Conservation (phyloP, 2,888 invertebrate species). For the Dasysyrphus tricinctus region DNA sequence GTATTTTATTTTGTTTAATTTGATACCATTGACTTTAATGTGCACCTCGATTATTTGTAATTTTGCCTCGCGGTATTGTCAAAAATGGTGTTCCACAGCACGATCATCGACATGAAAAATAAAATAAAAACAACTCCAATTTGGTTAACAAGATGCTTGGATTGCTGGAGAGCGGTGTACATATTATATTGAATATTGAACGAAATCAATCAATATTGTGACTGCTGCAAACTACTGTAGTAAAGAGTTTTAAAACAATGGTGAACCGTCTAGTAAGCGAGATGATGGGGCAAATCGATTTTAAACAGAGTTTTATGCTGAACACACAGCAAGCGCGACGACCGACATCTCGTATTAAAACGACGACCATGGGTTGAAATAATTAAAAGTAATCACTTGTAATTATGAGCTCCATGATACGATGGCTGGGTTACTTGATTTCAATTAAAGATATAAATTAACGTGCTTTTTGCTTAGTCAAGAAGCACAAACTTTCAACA, state of each 20-base stretch:
- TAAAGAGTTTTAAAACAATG: constrained; percentile 29
- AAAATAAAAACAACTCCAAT: constrained; percentile 50
- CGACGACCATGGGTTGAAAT: constrained; percentile 24
- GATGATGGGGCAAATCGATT: constrained; percentile 41
- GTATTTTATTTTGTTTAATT: constrained; percentile 55
- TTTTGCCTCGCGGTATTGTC: constrained; percentile 68
- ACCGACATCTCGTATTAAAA: not conserved
- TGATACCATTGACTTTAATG: constrained; percentile 70
- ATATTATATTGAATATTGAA: constrained; percentile 45
- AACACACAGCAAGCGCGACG: not conserved
- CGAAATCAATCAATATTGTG: constrained; percentile 70
- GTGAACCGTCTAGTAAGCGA: not conserved
- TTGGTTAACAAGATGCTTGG: constrained; percentile 69
- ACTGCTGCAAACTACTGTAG: constrained; percentile 42
- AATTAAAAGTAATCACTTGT: constrained; percentile 73
- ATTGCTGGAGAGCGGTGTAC: not conserved
- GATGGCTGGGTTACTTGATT: constrained; percentile 63
- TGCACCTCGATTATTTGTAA: constrained; percentile 70
- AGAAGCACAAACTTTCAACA: constrained; percentile 45
- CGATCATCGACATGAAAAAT: not conserved
- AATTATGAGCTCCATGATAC: constrained; percentile 66
- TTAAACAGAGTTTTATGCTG: constrained; percentile 19
- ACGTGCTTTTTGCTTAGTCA: constrained; percentile 40
- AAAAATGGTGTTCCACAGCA: constrained; percentile 61
- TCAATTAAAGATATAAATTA: constrained; percentile 67